Evolutionary conservation across 2,113 vertebrate species (phyloP), one percentile per base, ranked within the genome.

Genomic region (Gymnocephalus cernua): DNA sequence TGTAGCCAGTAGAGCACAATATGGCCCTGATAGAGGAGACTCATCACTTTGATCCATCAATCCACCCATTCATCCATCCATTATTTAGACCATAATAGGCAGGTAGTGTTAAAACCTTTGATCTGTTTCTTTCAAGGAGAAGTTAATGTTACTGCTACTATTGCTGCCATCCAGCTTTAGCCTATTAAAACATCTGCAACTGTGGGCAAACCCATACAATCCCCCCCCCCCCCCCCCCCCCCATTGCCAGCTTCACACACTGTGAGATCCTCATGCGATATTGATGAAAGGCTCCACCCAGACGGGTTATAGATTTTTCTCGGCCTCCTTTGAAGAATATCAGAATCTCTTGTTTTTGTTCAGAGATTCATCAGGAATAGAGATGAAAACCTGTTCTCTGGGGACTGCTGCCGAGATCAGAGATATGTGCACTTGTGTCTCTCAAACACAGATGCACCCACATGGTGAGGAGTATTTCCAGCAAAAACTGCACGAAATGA

Each of bases 211-310:
- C 62, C 56, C 35, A 11, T 15, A 84, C 72, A 86, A 88, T 79
- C 66, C 62, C n/a, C n/a, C n/a, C n/a, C n/a, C n/a, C n/a, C n/a
- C n/a, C n/a, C n/a, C n/a, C n/a, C n/a, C n/a, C n/a, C n/a, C 79
- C 74, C 11, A 50, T 62, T 45, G 61, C 78, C 76, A 63, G 77
- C 70, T 92, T 83, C 86, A 85, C 57, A 69, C 75, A 50, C 74
- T 62, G 72, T 50, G 69, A 88, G 74, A 83, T 78, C 78, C 90
- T 92, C 89, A 94, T 93, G 92, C 70, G 85, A 92, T 92, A 92
- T 87, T 93, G 91, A 95, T 95, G 90, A 94, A 94, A 94, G 82
- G 66, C 84, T 90, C 86, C 74, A 64, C 87, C 84, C 86, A 86
- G 84, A 86, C 64, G 74, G 77, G 79, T 91, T 88, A 93, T 90